Percentiles rank a stretch among this genome's conserved stretches.
These are phyloP conservation scores for Caenorhabditis uteleia DNA, from an alignment of 2,888 invertebrate species.

Conservation along the genomic window DNA sequence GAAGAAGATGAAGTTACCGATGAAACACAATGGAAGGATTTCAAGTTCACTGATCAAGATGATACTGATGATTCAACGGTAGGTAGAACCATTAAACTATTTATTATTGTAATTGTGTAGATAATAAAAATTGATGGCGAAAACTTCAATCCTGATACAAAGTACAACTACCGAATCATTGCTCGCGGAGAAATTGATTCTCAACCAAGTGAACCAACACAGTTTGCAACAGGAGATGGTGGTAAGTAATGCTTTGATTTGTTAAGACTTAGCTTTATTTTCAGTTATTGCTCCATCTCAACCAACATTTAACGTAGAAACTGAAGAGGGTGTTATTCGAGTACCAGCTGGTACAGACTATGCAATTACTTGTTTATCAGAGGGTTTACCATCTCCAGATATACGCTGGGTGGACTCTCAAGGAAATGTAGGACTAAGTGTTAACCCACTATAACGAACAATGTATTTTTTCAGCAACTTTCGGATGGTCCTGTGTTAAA, in stretches of 20 bases:
- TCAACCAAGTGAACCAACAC: conserved; percentile 49
- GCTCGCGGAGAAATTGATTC: conserved; percentile 67
- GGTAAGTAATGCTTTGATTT: conserved; percentile 21
- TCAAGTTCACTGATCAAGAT: conserved; percentile 60
- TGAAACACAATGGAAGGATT: conserved; percentile 66
- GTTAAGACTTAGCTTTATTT: conserved; percentile 8
- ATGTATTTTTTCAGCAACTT: conserved; percentile 52
- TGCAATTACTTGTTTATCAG: conserved; percentile 56
- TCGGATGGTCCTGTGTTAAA: conserved; percentile 57
- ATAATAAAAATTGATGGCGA: conserved; percentile 63
- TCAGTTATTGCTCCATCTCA: conserved; percentile 62
- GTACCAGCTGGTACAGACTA: conserved; percentile 66
- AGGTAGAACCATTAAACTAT: background rate
- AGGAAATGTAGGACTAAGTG: conserved; percentile 56
- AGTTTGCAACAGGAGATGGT: conserved; percentile 64
- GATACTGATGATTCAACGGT: conserved; percentile 46
- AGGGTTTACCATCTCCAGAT: conserved; percentile 64
- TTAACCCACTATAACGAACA: background rate
- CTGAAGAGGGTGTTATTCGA: conserved; percentile 58
- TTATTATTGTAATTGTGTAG: conserved; percentile 6
- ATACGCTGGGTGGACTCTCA: conserved; percentile 65
- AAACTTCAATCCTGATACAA: conserved; percentile 68
- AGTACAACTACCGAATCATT: conserved; percentile 62
- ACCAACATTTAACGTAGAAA: conserved; percentile 65
- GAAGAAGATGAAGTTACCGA: conserved; percentile 63